These are phyloP conservation scores for Boloria euphrosyne DNA, from an alignment of 2,888 invertebrate species.

Conservation along the genomic window DNA sequence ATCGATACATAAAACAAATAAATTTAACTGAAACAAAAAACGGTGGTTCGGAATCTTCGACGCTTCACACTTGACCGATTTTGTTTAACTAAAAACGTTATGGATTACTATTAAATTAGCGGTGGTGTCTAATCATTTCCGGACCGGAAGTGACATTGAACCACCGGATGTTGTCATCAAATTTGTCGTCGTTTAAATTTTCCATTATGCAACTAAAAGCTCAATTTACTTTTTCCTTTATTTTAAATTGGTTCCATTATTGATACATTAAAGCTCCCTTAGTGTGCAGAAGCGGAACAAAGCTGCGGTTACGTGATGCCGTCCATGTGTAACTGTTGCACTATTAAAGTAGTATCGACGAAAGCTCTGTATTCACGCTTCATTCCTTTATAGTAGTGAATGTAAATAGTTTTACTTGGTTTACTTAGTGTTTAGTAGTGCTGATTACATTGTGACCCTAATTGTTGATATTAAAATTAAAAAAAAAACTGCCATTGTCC, in stretches of 20 bases:
- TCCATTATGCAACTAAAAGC: constrained; percentile 45
- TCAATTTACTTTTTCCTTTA: constrained; percentile 39
- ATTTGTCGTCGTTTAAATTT: constrained; percentile 53
- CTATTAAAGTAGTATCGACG: too few relatives aligned
- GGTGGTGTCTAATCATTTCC: constrained; percentile 47
- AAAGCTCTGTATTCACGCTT: too few relatives aligned
- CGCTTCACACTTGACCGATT: too few relatives aligned
- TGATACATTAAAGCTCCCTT: constrained; percentile 19
- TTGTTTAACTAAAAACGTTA: neutral
- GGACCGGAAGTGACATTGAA: constrained; percentile 57
- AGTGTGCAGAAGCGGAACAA: constrained; percentile 20
- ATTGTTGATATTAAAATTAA: too few relatives aligned
- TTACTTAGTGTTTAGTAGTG: too few relatives aligned
- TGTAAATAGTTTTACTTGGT: too few relatives aligned
- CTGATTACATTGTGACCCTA: too few relatives aligned
- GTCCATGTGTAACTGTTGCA: constrained; percentile 6
- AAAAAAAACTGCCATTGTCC: too few relatives aligned
- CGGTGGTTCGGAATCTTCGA: too few relatives aligned
- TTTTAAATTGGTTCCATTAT: constrained; percentile 36
- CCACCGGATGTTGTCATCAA: constrained; percentile 55
- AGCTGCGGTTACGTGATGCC: constrained; percentile 15
- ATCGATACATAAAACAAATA: too few relatives aligned
- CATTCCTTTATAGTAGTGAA: too few relatives aligned
- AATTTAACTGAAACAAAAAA: too few relatives aligned
- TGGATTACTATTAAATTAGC: constrained; percentile 27